These are phyloP conservation scores for Passer domesticus DNA, from an alignment of 2,113 vertebrate genomes.

Conservation along the genomic window DNA sequence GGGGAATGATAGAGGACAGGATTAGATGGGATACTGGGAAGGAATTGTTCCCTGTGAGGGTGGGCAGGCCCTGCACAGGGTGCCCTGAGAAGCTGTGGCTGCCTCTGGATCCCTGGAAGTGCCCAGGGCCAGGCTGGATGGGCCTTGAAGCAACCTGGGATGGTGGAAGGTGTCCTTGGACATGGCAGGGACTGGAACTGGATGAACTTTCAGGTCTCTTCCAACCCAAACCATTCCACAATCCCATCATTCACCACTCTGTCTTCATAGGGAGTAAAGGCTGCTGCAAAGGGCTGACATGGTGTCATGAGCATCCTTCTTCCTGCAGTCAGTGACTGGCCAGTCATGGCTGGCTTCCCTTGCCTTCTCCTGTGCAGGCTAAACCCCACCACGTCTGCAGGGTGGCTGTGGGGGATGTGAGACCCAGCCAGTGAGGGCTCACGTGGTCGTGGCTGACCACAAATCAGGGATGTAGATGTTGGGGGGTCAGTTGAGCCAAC, in stretches of 20 bases:
- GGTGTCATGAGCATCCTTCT: background rate
- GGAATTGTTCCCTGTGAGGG: background rate
- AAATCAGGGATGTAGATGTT: background rate
- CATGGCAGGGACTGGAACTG: background rate
- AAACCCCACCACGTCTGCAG: rapidly evolving
- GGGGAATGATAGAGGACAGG: background rate
- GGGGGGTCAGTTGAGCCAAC: background rate
- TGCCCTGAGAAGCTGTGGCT: background rate
- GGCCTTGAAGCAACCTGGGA: background rate
- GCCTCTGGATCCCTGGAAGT: background rate
- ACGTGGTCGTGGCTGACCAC: rapidly evolving
- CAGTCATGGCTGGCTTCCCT: background rate
- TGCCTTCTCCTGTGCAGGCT: background rate
- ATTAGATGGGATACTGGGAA: background rate
- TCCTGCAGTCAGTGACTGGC: background rate
- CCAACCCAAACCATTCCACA: background rate
- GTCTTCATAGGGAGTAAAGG: background rate
- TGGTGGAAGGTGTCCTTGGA: background rate
- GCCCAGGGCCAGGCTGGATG: rapidly evolving
- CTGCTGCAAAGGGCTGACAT: background rate
- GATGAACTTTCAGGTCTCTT: background rate
- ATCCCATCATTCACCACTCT: background rate
- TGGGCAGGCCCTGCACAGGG: background rate
- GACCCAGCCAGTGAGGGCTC: background rate
- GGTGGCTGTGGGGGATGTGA: background rate